Evolutionary conservation across 2,888 invertebrate genomes (phyloP), one percentile per base, ranked within the genome.

Genomic region (Osmoderma eremita): DNA sequence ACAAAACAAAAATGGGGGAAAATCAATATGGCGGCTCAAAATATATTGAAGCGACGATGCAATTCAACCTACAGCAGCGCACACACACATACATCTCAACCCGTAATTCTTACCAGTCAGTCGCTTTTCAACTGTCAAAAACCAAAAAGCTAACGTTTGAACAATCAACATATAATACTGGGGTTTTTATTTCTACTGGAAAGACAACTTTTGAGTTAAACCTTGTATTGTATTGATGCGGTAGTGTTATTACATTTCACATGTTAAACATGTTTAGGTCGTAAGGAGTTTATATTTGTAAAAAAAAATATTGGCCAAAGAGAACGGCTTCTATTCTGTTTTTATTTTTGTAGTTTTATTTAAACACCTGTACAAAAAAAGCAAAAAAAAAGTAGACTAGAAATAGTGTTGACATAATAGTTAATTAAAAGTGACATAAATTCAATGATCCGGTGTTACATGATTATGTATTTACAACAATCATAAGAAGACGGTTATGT

Each of bases 221-320:
- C 50, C 18, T 73, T 76, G 74, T 75, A 75, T 75, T 77, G 75
- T 78, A 77, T 72, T 78, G 74, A 73, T 73, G 75, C 77, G 75
- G 74, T 78, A 79, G 78, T 77, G 76, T 78, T 78, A 70, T 78
- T 77, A 69, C 54, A 73, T 69, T 77, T 67, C n/a, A 76, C 75
- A 77, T 78, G 78, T 78, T 77, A 75, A 76, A 76, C 76, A 77
- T 78, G 77, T 78, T 75, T 76, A 77, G 76, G 71, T 71, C 75
- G 74, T 80, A 80, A 80, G 78, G 6, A 78, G 77, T 79, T 78
- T 80, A 78, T 81, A 80, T 80, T 79, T 80, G 78, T 80, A 80
- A 80, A 78, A 30, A 30, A 30, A 30, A 30, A 72, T 71, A 65
- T 58, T 69, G 67, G 73, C 71, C 73, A 68, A 61, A 65, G 30